phyloP scores from a whole-genome alignment of 2,797 vertebrate species.

The Enteromius fasciolatus region DNA sequence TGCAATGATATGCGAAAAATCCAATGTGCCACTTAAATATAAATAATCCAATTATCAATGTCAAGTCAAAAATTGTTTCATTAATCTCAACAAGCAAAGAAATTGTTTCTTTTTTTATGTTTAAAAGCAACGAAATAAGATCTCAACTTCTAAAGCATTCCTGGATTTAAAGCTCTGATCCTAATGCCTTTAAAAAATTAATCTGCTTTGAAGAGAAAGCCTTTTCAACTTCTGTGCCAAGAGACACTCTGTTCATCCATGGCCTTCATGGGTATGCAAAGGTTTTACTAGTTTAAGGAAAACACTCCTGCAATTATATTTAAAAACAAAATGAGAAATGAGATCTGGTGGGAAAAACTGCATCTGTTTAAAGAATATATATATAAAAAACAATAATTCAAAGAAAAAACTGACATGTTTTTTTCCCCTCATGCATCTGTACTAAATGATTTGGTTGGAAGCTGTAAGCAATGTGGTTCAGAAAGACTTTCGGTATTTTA shows the following conservation, averaged over 20 bases:
- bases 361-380: background rate
- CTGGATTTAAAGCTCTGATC: conserved; percentile 68
- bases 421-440: conserved; percentile 21
- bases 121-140: conserved; percentile 51
- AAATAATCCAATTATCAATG: background rate
- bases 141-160: conserved; percentile 66
- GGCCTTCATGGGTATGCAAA: conserved; percentile 63
- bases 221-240: conserved; percentile 65
- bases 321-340: background rate
- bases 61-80: background rate
- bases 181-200: conserved; percentile 61
- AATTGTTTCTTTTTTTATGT: background rate
- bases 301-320: background rate
- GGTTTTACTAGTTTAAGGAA: conserved; percentile 33
- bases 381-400: background rate
- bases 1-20: background rate
- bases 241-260: conserved; percentile 62
- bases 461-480: background rate
- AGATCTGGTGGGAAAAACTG: background rate
- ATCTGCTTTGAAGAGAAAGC: conserved; percentile 69
- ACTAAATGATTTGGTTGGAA: background rate
- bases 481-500: background rate
- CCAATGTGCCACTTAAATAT: conserved; percentile 54
- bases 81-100: background rate
- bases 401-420: background rate